A percentile compares a stretch with the other conserved stretches of the same genome.
These are phyloP conservation scores for Caenorhabditis sulstoni DNA, from an alignment of 2,888 invertebrate species.

Conservation along the genomic window DNA sequence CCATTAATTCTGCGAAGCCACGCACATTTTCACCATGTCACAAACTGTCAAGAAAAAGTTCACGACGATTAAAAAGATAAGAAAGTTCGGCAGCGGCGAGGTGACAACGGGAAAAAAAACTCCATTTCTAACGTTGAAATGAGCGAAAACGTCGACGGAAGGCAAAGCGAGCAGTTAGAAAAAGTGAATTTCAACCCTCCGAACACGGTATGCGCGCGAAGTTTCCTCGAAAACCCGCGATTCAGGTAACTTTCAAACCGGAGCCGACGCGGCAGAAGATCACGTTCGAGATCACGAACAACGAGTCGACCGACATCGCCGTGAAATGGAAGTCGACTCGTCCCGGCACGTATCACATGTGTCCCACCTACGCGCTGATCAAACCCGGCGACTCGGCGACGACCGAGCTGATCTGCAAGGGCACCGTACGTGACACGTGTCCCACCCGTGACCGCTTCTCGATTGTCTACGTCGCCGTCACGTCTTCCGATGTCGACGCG, in stretches of 20 bases:
- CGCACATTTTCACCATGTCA: background rate
- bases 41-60: background rate
- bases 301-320: background rate
- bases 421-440: background rate
- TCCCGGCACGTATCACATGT: slow-evolving; percentile 2
- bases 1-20: too few relatives aligned
- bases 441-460: slow-evolving; percentile 1
- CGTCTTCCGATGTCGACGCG: background rate
- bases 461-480: background rate
- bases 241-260: slow-evolving; percentile 7
- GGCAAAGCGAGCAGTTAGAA: too few relatives aligned
- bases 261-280: background rate
- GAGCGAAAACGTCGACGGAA: too few relatives aligned
- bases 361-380: slow-evolving; percentile 1
- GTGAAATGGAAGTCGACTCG: slow-evolving; percentile 21
- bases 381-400: background rate
- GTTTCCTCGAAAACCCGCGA: too few relatives aligned
- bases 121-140: too few relatives aligned
- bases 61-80: background rate
- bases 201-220: too few relatives aligned
- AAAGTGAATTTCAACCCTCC: too few relatives aligned
- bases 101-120: too few relatives aligned
- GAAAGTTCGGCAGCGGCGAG: too few relatives aligned
- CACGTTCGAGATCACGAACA: slow-evolving; percentile 5
- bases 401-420: background rate